These are phyloP conservation scores for Hyphantria cunea DNA, from an alignment of 1,140 invertebrate species.

Conservation along the genomic window DNA sequence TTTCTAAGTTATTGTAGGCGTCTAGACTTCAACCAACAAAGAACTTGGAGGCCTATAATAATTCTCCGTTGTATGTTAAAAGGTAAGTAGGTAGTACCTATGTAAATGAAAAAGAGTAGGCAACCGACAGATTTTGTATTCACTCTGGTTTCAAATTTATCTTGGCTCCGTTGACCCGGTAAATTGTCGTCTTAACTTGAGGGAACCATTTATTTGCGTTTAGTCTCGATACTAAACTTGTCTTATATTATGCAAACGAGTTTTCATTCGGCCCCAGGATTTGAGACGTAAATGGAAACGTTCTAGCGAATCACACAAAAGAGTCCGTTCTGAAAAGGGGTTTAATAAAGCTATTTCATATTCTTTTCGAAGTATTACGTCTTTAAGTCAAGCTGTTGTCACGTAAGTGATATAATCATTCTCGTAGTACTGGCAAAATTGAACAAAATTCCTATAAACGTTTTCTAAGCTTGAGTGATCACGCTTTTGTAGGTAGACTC, in stretches of 20 bases:
- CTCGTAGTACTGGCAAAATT: slow-evolving; percentile 9
- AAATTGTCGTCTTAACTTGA: slow-evolving; percentile 67
- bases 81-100: not conserved
- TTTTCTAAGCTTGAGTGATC: slow-evolving; percentile 4
- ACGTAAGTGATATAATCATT: slow-evolving; percentile 12
- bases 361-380: slow-evolving; percentile 32
- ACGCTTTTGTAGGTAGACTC: slow-evolving; percentile 6
- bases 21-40: slow-evolving; percentile 1
- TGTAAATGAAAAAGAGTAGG: slow-evolving; percentile 37
- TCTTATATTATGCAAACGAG: slow-evolving; percentile 67
- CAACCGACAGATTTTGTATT: slow-evolving; percentile 51
- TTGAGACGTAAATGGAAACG: slow-evolving; percentile 33
- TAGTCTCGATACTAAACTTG: slow-evolving; percentile 55
- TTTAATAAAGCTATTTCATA: slow-evolving; percentile 34
- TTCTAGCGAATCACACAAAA: slow-evolving; percentile 37
- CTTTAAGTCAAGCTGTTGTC: slow-evolving; percentile 21
- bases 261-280: slow-evolving; percentile 46
- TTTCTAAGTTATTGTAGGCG: no score
- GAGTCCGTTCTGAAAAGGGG: slow-evolving; percentile 39
- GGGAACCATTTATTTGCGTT: slow-evolving; percentile 67
- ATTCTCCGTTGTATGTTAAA: not conserved
- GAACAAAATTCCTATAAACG: slow-evolving; percentile 15
- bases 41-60: not conserved
- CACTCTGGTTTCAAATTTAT: slow-evolving; percentile 55
- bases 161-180: slow-evolving; percentile 56